Conservation (phyloP, 2,113 vertebrate species). For the Albula glossodonta region DNA sequence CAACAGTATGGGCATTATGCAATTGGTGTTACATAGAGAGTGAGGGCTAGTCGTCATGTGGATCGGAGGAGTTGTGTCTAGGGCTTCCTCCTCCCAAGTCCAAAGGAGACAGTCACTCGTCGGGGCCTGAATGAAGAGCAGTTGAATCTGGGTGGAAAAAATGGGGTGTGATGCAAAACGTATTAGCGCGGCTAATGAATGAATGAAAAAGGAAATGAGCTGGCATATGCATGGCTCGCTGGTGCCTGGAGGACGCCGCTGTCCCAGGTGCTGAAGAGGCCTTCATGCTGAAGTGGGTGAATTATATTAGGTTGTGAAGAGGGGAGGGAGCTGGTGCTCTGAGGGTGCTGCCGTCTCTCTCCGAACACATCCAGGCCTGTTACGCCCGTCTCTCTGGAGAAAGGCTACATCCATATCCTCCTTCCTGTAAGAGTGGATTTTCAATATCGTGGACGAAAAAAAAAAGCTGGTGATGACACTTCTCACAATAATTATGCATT, state of each 20-base stretch:
- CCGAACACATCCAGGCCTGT: neutral
- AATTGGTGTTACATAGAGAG: no score
- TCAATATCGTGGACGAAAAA: neutral
- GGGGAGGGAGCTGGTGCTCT: neutral
- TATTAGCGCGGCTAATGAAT: no score
- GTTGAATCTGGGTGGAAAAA: no score
- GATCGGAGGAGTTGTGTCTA: no score
- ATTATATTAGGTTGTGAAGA: neutral
- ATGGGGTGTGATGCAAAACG: no score
- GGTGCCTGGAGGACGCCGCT: neutral
- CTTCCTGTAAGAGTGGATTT: neutral
- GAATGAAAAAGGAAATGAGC: no score
- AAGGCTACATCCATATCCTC: neutral
- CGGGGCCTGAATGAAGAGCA: no score
- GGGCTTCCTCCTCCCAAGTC: no score
- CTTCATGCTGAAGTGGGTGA: neutral
- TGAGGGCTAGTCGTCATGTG: no score
- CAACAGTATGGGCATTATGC: no score
- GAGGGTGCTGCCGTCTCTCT: neutral
- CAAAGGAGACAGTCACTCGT: no score
- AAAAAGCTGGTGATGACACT: neutral
- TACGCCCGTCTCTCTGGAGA: neutral
- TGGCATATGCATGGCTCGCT: neutral
- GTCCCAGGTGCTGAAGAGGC: neutral
- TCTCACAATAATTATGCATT: neutral